These are phyloP conservation scores for Macaca nemestrina DNA, from an alignment of 2,113 vertebrate species.

Conservation along the genomic window DNA sequence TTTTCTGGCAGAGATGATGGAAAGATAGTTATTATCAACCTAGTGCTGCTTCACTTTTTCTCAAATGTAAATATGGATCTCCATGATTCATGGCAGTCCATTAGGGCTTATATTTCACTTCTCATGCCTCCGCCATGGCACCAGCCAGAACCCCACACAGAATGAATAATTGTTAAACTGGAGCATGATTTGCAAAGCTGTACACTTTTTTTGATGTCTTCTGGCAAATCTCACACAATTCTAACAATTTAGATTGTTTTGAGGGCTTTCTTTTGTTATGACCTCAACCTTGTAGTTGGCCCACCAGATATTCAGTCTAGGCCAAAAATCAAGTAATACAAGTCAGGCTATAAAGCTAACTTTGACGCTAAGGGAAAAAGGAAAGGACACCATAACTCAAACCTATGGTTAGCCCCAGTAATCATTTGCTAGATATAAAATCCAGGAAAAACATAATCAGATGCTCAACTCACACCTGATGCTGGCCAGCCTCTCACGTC, in stretches of 20 bases:
- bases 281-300: constrained; percentile 22
- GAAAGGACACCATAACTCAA: neutral
- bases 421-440: constrained; percentile 16
- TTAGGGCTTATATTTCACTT: constrained; percentile 35
- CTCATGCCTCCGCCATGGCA: neutral
- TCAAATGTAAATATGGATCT: constrained; percentile 57
- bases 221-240: neutral
- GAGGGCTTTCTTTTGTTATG: neutral
- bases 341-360: neutral
- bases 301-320: constrained; percentile 2
- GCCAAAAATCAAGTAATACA: neutral
- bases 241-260: constrained; percentile 28
- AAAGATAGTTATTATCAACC: constrained; percentile 46
- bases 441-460: neutral
- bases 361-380: neutral
- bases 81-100: constrained; percentile 49
- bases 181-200: constrained; percentile 43
- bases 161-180: constrained; percentile 46
- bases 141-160: neutral
- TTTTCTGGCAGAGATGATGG: constrained; percentile 35
- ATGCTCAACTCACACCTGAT: neutral
- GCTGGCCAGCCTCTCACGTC: neutral
- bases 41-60: constrained; percentile 40
- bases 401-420: neutral
- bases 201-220: constrained; percentile 44